Evolutionary conservation across 2,113 vertebrate species (phyloP).

Genomic region (Maccullochella peelii): DNA sequence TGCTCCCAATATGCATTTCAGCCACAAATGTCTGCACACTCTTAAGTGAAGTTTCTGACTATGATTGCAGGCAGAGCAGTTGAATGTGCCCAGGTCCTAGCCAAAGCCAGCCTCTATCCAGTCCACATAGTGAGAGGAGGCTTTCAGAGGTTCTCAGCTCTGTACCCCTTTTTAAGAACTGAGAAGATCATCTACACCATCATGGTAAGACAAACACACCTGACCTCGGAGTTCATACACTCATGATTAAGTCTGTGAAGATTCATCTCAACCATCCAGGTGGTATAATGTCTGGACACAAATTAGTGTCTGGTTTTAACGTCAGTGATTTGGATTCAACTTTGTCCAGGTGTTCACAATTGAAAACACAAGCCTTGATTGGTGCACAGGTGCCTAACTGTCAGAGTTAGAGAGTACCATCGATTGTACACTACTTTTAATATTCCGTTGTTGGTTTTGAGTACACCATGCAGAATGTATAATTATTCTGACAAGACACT

Average conservation of each 20-base stretch:
- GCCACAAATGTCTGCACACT: background rate
- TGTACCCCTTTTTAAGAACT: slow-evolving; percentile 86
- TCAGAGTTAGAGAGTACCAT: too few relatives aligned
- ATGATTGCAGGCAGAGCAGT: slow-evolving; percentile 71
- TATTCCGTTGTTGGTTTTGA: too few relatives aligned
- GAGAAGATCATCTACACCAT: slow-evolving; percentile 88
- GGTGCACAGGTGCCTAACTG: too few relatives aligned
- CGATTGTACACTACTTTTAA: too few relatives aligned
- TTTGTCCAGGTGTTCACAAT: background rate
- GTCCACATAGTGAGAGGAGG: slow-evolving; percentile 87
- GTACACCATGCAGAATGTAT: too few relatives aligned
- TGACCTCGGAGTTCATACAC: background rate
- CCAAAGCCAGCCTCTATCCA: slow-evolving; percentile 69
- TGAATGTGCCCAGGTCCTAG: slow-evolving; percentile 73
- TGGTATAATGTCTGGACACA: background rate
- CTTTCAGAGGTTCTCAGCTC: slow-evolving; percentile 84
- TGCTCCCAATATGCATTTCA: background rate
- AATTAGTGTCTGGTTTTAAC: background rate
- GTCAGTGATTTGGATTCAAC: background rate
- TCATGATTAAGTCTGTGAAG: background rate
- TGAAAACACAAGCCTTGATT: too few relatives aligned
- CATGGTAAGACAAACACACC: slow-evolving; percentile 77
- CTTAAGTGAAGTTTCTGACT: background rate
- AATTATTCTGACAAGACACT: too few relatives aligned
- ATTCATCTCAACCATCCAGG: background rate